Percentiles rank a stretch among this genome's conserved stretches.
Conservation (phyloP, 2,797 vertebrate species). For the Chrysocyon brachyurus region DNA sequence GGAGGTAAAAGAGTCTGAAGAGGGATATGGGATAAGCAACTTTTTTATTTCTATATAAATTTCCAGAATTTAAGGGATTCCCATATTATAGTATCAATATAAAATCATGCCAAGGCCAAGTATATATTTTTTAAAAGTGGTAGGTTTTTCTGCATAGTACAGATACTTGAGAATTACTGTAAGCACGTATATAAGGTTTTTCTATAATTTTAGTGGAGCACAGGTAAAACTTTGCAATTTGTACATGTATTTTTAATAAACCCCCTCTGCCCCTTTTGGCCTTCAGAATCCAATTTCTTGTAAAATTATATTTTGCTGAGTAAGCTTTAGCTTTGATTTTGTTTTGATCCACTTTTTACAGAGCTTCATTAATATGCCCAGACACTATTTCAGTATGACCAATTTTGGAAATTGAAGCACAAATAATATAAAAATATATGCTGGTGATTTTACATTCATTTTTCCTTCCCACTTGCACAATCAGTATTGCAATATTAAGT, state of each 20-base stretch:
- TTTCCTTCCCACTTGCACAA: not conserved
- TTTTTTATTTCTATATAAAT: conserved; percentile 30
- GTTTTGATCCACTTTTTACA: not conserved
- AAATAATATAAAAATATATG: not conserved
- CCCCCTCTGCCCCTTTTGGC: not conserved
- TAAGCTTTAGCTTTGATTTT: conserved; percentile 44
- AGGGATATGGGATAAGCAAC: not conserved
- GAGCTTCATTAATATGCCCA: not conserved
- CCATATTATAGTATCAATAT: not conserved
- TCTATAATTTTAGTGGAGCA: not conserved
- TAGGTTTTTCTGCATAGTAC: not conserved
- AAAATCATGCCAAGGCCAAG: not conserved
- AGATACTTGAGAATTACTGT: conserved; percentile 1
- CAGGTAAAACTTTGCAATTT: not conserved
- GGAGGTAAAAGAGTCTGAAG: conserved; percentile 16
- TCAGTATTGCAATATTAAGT: not conserved
- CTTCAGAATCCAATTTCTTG: conserved; percentile 27
- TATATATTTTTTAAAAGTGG: conserved; percentile 9
- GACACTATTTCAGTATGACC: not conserved
- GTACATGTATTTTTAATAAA: conserved; percentile 32
- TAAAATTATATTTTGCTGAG: not conserved
- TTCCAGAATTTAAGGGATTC: not conserved
- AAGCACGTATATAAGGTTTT: not conserved
- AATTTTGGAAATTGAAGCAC: conserved; percentile 28
- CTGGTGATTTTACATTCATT: not conserved